Percentiles rank a stretch among this genome's conserved stretches.
phyloP scores from a whole-genome alignment of 1,140 invertebrate species.

The Sitophilus oryzae region DNA sequence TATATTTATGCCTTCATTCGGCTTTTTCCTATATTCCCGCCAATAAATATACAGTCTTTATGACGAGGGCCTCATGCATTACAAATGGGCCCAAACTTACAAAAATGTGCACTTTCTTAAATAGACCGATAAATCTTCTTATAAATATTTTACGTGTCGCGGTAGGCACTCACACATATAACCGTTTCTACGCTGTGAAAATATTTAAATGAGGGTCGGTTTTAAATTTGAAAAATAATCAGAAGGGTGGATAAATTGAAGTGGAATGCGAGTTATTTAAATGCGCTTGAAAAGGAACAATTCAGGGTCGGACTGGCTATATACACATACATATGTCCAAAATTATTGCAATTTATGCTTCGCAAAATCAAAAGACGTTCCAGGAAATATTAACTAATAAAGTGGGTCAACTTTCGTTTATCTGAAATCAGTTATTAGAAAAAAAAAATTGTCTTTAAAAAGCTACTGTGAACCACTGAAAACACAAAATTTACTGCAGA shows the following conservation, averaged over 20 bases:
- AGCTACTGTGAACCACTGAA: too few relatives aligned
- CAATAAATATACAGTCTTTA: slow-evolving; percentile 18
- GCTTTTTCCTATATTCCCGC: slow-evolving; percentile 9
- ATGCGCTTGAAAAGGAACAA: neutral
- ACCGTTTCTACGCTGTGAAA: slow-evolving; percentile 6
- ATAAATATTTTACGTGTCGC: slow-evolving; percentile 15
- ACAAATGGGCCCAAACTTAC: slow-evolving; percentile 25
- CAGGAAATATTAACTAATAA: too few relatives aligned
- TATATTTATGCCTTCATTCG: neutral
- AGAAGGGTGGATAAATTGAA: neutral
- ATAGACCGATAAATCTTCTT: slow-evolving; percentile 23
- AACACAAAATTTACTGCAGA: too few relatives aligned
- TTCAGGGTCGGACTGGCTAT: neutral
- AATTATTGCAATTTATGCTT: too few relatives aligned
- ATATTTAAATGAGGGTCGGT: neutral
- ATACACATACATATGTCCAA: too few relatives aligned
- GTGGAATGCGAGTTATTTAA: neutral
- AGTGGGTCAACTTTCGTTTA: too few relatives aligned
- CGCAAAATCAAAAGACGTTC: too few relatives aligned
- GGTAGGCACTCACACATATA: slow-evolving; percentile 4
- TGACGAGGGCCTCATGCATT: slow-evolving; percentile 19
- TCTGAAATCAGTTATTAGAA: too few relatives aligned
- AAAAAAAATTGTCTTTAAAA: too few relatives aligned
- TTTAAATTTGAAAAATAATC: neutral
- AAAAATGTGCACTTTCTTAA: slow-evolving; percentile 27